Evolutionary conservation across 1,140 invertebrate species (phyloP), one percentile per base, ranked within the genome.

Genomic region (Tetranychus urticae): DNA sequence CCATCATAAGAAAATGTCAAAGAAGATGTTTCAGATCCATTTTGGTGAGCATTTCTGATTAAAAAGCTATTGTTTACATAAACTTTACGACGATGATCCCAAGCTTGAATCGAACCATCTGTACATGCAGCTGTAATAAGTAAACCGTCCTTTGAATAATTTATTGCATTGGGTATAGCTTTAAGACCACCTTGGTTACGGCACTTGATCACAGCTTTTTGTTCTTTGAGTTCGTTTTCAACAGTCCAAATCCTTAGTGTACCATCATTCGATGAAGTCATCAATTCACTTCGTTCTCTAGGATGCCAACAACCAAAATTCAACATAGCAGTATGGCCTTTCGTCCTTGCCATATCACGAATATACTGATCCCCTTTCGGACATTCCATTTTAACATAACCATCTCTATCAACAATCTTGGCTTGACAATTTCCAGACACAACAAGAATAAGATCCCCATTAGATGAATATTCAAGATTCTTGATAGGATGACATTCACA

Each of bases 41-140:
- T 83, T 61, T 79, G 75, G 73, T 98, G 94, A 0, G 88, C 90
- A 59, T 78, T 80, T 62, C 88, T 76, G 2, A 89, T 73, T 39
- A 85, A 71, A 56, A 82, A 75, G 0, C 81, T 79, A 0, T 88
- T 88, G 68, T 88, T 92, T 8, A 79, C 74, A 77, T 80, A 62
- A 69, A 67, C 68, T 77, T 79, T 61, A 46, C 55, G 46, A 48
- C 91, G 79, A 57, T 89, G 83, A 71, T 99, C 94, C 93, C 93
- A 99, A 73, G 97, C 84, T 72, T 97, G 92, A 66, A 99, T 83
- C 0, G 89, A 94, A 2, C 96, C 96, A 73, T 99, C 94, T 36
- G 81, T 78, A 70, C 94, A 98, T 0, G 83, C 93, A 59, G 85
- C 86, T 0, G 86, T 86, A 31, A 97, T 81, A 0, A 85, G 79